Conservation (phyloP, 2,113 vertebrate species). For the Pluvianellus socialis region DNA sequence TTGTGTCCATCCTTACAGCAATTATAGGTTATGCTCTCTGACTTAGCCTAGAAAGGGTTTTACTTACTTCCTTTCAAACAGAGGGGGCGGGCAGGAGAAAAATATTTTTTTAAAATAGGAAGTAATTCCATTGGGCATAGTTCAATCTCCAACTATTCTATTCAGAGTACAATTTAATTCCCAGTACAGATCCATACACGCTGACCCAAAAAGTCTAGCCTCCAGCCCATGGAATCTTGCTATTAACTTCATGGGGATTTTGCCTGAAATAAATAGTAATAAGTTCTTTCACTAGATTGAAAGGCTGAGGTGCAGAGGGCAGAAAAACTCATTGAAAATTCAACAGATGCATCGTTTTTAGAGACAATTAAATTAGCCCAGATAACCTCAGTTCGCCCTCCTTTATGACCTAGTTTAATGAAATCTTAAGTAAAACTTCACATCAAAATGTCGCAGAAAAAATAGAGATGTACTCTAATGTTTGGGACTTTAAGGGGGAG, state of each 20-base stretch:
- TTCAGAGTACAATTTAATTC: background rate
- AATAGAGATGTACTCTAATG: background rate
- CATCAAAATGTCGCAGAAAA: background rate
- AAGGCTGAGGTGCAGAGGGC: background rate
- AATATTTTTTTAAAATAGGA: background rate
- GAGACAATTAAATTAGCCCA: background rate
- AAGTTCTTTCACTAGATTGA: background rate
- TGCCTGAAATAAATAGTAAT: background rate
- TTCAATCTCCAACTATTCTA: background rate
- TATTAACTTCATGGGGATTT: background rate
- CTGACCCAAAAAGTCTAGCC: background rate
- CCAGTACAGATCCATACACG: background rate
- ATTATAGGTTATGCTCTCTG: background rate
- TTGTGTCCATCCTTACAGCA: background rate
- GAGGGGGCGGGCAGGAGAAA: fast-evolving
- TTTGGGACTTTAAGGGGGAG: background rate
- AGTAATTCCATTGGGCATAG: background rate
- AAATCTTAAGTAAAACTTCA: background rate
- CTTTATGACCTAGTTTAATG: background rate
- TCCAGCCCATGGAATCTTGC: background rate
- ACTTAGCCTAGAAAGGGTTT: slow-evolving; percentile 10
- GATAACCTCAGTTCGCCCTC: background rate
- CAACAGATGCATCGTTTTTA: background rate
- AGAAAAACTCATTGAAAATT: slow-evolving; percentile 23
- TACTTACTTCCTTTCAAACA: background rate